phyloP scores from a whole-genome alignment of 2,888 invertebrate genomes.

The Stictocephala bisonia region DNA sequence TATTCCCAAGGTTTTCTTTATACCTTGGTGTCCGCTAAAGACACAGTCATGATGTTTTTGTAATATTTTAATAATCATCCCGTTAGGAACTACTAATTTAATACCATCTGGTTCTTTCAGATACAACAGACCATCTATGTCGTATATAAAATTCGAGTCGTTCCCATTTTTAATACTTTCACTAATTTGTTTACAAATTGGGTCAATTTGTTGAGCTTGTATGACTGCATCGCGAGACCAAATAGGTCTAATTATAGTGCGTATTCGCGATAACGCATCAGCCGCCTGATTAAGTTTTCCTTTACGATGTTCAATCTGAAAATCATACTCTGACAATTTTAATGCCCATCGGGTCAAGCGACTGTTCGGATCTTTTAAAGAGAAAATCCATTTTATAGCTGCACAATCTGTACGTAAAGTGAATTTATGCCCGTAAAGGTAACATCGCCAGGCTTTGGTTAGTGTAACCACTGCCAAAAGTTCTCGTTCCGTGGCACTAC shows the following conservation, averaged over 20 bases:
- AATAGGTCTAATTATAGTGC: not conserved
- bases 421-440: slow-evolving; percentile 49
- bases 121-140: not conserved
- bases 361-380: slow-evolving; percentile 45
- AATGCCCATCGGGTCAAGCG: slow-evolving; percentile 49
- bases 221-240: slow-evolving; percentile 6
- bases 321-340: slow-evolving; percentile 44
- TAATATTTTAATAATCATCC: slow-evolving; percentile 34
- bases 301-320: slow-evolving; percentile 33
- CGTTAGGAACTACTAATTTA: not conserved
- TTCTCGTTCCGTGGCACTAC: slow-evolving; percentile 48
- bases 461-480: slow-evolving; percentile 50
- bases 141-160: not conserved
- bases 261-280: not conserved
- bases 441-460: slow-evolving; percentile 47
- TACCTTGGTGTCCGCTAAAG: slow-evolving; percentile 58
- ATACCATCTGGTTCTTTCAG: not conserved
- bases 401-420: slow-evolving; percentile 44
- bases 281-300: slow-evolving; percentile 1
- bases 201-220: not conserved
- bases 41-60: slow-evolving; percentile 54
- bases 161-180: not conserved
- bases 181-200: not conserved
- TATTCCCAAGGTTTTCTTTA: slow-evolving; percentile 55
- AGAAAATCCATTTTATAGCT: slow-evolving; percentile 47